Conservation (phyloP, 2,797 vertebrate species). For the Luscinia luscinia region DNA sequence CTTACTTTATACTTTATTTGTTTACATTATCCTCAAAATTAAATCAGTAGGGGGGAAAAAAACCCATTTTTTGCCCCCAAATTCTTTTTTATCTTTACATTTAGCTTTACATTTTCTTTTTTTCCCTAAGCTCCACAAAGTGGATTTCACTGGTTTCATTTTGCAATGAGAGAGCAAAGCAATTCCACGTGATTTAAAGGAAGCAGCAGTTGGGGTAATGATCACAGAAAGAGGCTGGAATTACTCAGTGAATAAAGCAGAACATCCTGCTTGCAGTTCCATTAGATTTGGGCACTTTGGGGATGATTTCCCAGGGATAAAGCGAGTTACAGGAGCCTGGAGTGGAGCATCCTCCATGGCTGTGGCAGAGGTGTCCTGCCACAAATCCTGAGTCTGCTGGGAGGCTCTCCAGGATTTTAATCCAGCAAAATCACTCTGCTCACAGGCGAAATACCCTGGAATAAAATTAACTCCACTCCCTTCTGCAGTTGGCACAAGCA, state of each 20-base stretch:
- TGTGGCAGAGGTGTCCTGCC: neutral
- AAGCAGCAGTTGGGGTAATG: constrained; percentile 7
- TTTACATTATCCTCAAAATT: neutral
- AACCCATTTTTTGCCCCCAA: rapidly evolving
- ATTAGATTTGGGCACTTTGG: neutral
- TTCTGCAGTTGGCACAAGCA: neutral
- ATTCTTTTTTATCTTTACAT: neutral
- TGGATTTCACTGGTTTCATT: constrained; percentile 20
- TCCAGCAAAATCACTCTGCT: neutral
- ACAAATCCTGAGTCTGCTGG: neutral
- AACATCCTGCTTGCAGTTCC: constrained; percentile 11
- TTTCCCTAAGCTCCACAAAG: neutral
- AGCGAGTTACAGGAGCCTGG: neutral
- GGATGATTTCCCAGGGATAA: neutral
- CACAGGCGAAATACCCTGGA: neutral
- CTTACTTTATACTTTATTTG: neutral
- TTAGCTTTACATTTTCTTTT: neutral
- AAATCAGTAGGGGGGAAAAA: neutral
- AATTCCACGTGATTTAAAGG: constrained; percentile 56
- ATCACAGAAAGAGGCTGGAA: constrained; percentile 57
- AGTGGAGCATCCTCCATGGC: neutral
- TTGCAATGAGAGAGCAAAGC: constrained; percentile 26
- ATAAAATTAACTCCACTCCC: neutral
- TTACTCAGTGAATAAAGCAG: constrained; percentile 64
- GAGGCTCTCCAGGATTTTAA: neutral